phyloP scores from a whole-genome alignment of 2,888 invertebrate species.

The Epinotia ramella region DNA sequence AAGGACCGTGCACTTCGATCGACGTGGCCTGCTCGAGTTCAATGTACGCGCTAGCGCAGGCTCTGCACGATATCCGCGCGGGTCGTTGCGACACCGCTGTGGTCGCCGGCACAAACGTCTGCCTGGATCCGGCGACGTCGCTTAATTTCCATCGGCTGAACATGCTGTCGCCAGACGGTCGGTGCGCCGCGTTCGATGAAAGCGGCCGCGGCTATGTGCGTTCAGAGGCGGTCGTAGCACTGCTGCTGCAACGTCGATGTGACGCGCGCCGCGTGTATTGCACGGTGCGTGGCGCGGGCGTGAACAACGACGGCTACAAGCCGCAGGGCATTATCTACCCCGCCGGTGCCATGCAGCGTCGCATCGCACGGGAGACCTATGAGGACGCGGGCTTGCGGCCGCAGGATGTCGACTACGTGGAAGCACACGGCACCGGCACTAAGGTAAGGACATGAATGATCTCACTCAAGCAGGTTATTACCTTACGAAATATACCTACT shows the following conservation, averaged over 20 bases:
- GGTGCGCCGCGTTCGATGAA: conserved; percentile 97
- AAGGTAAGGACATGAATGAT: conserved; percentile 88
- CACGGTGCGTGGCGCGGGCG: conserved; percentile 93
- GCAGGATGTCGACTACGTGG: conserved; percentile 94
- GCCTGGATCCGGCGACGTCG: conserved; percentile 95
- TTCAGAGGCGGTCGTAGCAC: conserved; percentile 93
- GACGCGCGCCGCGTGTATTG: conserved; percentile 93
- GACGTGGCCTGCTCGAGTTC: conserved; percentile 99
- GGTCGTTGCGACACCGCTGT: conserved; percentile 98
- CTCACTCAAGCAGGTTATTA: no score
- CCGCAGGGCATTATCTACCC: conserved; percentile 96
- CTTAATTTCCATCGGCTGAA: conserved; percentile 96
- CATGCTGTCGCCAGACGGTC: conserved; percentile 97
- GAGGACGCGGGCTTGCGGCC: conserved; percentile 93
- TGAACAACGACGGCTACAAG: conserved; percentile 97
- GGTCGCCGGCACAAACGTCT: conserved; percentile 95
- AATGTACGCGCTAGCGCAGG: conserved; percentile 95
- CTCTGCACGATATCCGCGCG: conserved; percentile 90
- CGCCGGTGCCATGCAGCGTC: conserved; percentile 91
- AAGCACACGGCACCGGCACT: conserved; percentile 99
- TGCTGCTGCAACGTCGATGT: conserved; percentile 92
- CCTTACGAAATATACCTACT: no score
- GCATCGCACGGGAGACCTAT: conserved; percentile 94
- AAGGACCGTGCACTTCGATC: conserved; percentile 97
- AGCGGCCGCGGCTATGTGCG: conserved; percentile 96